A percentile compares a stretch with the other conserved stretches of the same genome.
These are phyloP conservation scores for Amniataba percoides DNA, from an alignment of 2,797 vertebrate genomes.

Conservation along the genomic window DNA sequence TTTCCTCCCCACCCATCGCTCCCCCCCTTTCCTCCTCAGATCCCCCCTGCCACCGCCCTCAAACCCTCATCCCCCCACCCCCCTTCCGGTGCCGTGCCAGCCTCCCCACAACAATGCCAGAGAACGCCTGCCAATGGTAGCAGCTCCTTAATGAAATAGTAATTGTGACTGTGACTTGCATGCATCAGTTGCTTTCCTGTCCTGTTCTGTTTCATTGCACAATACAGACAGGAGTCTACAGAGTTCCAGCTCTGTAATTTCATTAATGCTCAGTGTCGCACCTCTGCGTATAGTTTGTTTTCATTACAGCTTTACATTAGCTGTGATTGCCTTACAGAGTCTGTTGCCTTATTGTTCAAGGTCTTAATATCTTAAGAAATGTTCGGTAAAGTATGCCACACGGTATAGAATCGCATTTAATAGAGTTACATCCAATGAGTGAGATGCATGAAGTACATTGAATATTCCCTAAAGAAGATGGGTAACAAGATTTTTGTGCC, in stretches of 20 bases:
- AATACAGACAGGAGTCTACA: conserved; percentile 55
- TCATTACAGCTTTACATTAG: conserved; percentile 69
- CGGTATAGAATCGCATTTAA: conserved; percentile 17
- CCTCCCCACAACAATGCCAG: conserved; percentile 71
- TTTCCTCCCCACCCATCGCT: conserved; percentile 65
- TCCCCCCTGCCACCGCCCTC: conserved; percentile 13
- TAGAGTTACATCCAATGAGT: conserved; percentile 16
- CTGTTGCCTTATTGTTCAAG: conserved; percentile 37
- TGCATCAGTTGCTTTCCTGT: conserved; percentile 76
- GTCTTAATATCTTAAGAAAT: conserved; percentile 44
- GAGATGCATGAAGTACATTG: conserved; percentile 43
- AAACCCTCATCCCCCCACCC: conserved; percentile 40
- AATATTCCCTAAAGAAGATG: conserved; percentile 64
- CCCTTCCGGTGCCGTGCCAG: conserved; percentile 71
- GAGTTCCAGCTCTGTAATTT: conserved; percentile 71
- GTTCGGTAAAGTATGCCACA: not conserved
- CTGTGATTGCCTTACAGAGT: conserved; percentile 47
- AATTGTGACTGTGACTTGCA: conserved; percentile 83
- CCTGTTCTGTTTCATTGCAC: conserved; percentile 69
- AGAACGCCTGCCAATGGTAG: conserved; percentile 73
- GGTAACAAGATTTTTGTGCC: conserved; percentile 43
- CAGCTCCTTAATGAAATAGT: conserved; percentile 85
- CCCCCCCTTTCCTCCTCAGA: conserved; percentile 53
- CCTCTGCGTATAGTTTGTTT: conserved; percentile 70
- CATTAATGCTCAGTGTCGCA: conserved; percentile 71